Base-by-base conservation (phyloP, 2,888 invertebrate species). In the Listrodromus nycthemerus region DNA sequence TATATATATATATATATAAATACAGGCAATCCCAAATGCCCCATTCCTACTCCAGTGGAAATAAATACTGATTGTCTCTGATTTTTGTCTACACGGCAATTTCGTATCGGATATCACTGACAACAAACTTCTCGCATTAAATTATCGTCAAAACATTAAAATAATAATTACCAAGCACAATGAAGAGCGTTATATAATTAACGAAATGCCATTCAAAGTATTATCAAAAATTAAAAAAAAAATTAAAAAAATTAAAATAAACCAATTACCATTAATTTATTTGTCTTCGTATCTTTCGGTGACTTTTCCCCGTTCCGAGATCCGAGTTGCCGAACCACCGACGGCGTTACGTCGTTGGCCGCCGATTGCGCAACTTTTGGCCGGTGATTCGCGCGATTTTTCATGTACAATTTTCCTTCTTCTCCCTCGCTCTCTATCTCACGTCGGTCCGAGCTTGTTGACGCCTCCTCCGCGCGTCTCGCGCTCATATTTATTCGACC, bases 361-460 rank as follows among this genome's bases (percentile, higher is more conserved):
- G 80, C 52, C 73, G 84, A 78, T 84, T 84, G 80, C 78, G 83
- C 82, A 84, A 86, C 83, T 83, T 77, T 80, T 80, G 80, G 77
- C 83, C 79, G 79, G 69, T 58, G 63, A 80, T 83, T 80, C 73
- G 52, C 73, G 58, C 65, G 61, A n/a, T 76, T 65, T 81, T 55
- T 19, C 45, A 30, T 33, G 30, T 50, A 65, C 48, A 6, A 30
- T 69, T 50, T 41, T 8, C 37, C 21, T 65, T 41, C n/a, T 55
- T 48, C n/a, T 76, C 67, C 10, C 7, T 48, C 48, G 1, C 33
- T 33, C 33, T 8, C 63, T 52, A 19, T 61, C 52, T 73, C 4
- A 21, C 19, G 61, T 48, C 16, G 58, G 27, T 30, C 19, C 48
- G 45, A 58, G 74, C 67, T 74, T 67, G 63, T 71, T 77, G 74